Conservation (phyloP, 1,140 invertebrate species). For the Rhagoletis zephyria region DNA sequence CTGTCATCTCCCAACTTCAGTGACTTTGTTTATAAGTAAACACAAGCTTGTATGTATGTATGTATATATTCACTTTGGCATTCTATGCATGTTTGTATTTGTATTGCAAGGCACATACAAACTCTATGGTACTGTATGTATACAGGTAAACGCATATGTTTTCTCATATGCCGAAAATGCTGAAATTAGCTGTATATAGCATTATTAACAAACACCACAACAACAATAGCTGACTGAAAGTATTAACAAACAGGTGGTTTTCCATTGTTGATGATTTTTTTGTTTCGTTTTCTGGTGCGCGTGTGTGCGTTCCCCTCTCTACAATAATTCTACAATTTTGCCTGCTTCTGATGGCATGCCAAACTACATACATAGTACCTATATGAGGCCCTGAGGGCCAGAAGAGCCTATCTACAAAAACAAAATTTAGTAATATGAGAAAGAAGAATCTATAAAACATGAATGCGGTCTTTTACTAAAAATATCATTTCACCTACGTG, state of each 20-base stretch:
- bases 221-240: not conserved
- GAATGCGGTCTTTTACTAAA: too few species aligned
- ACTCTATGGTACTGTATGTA: not conserved
- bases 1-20: too few species aligned
- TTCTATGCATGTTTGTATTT: too few species aligned
- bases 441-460: too few species aligned
- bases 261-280: not conserved
- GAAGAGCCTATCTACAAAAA: too few species aligned
- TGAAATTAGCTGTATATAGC: not conserved
- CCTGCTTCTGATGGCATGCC: not conserved
- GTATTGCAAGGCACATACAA: not conserved
- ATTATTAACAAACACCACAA: not conserved
- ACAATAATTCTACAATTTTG: not conserved
- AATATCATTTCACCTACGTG: too few species aligned
- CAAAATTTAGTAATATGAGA: too few species aligned
- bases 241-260: slow-evolving; percentile 23
- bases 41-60: too few species aligned
- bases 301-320: not conserved
- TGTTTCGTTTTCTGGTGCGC: not conserved
- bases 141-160: not conserved
- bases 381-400: too few species aligned
- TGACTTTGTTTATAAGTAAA: too few species aligned
- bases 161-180: not conserved
- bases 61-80: too few species aligned
- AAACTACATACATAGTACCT: not conserved